A percentile compares a stretch with the other conserved stretches of the same genome.
Evolutionary conservation across 2,113 vertebrate genomes (phyloP).

Genomic region (Clarias batrachus): DNA sequence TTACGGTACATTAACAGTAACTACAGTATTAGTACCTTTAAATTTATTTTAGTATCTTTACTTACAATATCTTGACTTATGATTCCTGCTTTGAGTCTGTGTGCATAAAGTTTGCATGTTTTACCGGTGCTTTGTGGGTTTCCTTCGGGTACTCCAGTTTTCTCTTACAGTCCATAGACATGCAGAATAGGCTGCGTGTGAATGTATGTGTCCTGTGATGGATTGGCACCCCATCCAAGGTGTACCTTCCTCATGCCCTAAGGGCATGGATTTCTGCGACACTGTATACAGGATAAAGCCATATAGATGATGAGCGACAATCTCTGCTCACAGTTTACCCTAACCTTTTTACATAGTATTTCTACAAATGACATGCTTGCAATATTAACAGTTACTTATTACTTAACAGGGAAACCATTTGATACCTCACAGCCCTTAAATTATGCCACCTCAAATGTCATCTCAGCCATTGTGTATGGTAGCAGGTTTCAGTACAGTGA

Average conservation of each 20-base stretch:
- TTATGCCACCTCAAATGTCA: slow-evolving; percentile 54
- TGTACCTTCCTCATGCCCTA: no score
- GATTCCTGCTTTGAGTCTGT: no score
- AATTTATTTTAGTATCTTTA: neutral
- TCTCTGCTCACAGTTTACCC: neutral
- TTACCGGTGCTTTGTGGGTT: no score
- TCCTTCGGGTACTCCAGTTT: no score
- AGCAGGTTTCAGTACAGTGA: slow-evolving; percentile 52
- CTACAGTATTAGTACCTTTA: neutral
- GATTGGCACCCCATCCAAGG: no score
- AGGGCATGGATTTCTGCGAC: no score
- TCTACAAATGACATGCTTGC: neutral
- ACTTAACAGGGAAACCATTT: slow-evolving; percentile 52
- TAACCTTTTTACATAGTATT: neutral
- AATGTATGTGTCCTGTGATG: no score
- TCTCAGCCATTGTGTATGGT: slow-evolving; percentile 57
- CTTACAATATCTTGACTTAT: no score
- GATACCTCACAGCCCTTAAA: slow-evolving; percentile 40
- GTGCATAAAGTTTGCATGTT: no score
- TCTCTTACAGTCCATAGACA: no score
- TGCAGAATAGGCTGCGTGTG: no score
- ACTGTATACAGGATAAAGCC: no score
- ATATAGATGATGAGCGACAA: neutral
- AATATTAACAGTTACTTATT: neutral
- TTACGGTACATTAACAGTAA: neutral